phyloP scores from a whole-genome alignment of 2,797 vertebrate species.

The Graptemys geographica region DNA sequence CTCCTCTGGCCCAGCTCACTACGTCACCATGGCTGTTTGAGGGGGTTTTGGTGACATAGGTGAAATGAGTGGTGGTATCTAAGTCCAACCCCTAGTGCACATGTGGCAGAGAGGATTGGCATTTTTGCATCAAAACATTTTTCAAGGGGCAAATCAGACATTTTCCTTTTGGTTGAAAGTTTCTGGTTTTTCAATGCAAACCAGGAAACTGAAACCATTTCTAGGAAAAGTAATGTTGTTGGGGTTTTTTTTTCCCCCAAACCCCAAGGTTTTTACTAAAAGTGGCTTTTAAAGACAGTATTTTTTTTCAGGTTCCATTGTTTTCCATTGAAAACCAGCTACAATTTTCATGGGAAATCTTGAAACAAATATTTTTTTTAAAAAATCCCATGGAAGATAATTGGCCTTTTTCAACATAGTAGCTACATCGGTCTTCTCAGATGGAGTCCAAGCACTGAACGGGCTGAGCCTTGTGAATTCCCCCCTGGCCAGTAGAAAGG shows the following conservation, averaged over 20 bases:
- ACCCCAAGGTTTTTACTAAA: neutral
- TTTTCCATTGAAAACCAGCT: neutral
- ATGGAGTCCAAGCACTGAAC: neutral
- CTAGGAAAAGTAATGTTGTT: neutral
- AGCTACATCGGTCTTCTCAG: neutral
- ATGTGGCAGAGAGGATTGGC: rapidly evolving
- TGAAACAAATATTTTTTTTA: neutral
- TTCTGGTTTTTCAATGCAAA: rapidly evolving
- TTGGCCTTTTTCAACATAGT: neutral
- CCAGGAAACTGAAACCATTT: neutral
- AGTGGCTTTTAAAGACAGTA: neutral
- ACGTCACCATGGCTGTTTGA: neutral
- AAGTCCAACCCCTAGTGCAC: neutral
- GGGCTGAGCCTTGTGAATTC: neutral
- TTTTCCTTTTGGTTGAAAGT: neutral
- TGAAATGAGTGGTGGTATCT: neutral
- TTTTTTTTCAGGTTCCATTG: neutral
- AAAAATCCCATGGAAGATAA: too few relatives aligned
- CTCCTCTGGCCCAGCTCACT: neutral
- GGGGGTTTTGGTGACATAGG: neutral
- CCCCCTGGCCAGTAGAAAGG: neutral
- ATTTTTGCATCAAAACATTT: too few relatives aligned
- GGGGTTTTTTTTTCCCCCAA: neutral
- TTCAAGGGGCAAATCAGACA: neutral
- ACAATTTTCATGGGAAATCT: neutral